phyloP scores from a whole-genome alignment of 2,113 vertebrate species.

The Erpornis zantholeuca region DNA sequence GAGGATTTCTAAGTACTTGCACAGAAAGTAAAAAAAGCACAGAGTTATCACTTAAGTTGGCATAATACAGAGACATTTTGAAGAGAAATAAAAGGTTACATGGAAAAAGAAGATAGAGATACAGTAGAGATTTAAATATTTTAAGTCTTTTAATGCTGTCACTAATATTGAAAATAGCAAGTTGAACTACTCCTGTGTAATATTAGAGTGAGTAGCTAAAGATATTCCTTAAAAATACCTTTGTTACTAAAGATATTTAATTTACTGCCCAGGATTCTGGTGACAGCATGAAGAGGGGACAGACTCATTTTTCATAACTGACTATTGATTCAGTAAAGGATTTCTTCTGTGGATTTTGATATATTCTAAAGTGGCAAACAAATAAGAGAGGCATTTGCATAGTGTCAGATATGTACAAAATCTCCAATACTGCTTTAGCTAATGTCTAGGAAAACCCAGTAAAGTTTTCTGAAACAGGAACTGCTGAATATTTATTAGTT shows the following conservation, averaged over 20 bases:
- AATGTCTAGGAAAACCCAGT: neutral
- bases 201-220: neutral
- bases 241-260: neutral
- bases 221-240: neutral
- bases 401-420: neutral
- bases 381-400: neutral
- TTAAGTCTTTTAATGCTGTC: neutral
- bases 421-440: neutral
- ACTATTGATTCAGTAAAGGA: neutral
- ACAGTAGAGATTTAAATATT: neutral
- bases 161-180: neutral
- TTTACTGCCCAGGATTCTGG: neutral
- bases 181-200: neutral
- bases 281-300: neutral
- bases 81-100: neutral
- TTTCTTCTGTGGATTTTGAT: neutral
- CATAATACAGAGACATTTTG: neutral
- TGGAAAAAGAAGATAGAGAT: neutral
- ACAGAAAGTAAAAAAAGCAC: neutral
- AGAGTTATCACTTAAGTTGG: neutral
- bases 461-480: neutral
- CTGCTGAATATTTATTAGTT: neutral
- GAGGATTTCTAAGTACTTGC: neutral
- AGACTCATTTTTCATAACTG: neutral
- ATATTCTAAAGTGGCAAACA: neutral